Percentiles rank a stretch among this genome's conserved stretches.
Conservation (phyloP, 1,140 invertebrate species). For the Pseudoatta argentina region DNA sequence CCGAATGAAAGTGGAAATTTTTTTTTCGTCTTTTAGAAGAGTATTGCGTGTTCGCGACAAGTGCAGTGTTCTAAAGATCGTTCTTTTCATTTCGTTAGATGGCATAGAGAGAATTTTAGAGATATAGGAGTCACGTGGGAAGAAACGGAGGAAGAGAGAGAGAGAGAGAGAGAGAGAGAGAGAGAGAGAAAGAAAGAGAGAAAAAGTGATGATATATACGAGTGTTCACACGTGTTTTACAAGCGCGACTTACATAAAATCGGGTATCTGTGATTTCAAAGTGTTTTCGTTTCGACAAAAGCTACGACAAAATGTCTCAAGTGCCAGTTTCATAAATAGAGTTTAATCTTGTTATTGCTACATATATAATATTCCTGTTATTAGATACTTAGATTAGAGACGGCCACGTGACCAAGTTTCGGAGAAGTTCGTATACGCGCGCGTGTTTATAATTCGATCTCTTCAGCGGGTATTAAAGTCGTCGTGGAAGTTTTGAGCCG, state of each 20-base stretch:
- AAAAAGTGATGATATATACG: constrained; percentile 40
- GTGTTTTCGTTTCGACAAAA: constrained; percentile 63
- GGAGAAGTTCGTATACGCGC: background rate
- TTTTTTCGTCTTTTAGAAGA: constrained; percentile 6
- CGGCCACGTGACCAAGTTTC: constrained; percentile 23
- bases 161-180: background rate
- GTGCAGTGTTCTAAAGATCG: constrained; percentile 65
- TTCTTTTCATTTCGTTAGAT: constrained; percentile 7
- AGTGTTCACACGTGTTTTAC: constrained; percentile 68
- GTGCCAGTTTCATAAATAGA: constrained; percentile 71
- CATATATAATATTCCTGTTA: constrained; percentile 42
- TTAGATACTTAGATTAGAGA: constrained; percentile 30
- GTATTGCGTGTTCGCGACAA: constrained; percentile 43
- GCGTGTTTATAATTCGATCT: constrained; percentile 18
- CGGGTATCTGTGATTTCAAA: constrained; percentile 75
- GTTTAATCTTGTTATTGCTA: constrained; percentile 39
- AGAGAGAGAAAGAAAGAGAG: background rate
- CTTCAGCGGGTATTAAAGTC: background rate
- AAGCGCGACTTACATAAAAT: constrained; percentile 54
- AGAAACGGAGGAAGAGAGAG: background rate
- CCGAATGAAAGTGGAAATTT: constrained; percentile 61
- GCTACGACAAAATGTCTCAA: constrained; percentile 57
- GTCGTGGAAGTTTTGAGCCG: constrained; percentile 23
- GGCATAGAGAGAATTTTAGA: constrained; percentile 13
- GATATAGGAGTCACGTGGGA: background rate